A percentile compares a stretch with the other conserved stretches of the same genome.
Evolutionary conservation across 2,888 invertebrate species (phyloP).

Genomic region (Cordylochernes scorpioides): DNA sequence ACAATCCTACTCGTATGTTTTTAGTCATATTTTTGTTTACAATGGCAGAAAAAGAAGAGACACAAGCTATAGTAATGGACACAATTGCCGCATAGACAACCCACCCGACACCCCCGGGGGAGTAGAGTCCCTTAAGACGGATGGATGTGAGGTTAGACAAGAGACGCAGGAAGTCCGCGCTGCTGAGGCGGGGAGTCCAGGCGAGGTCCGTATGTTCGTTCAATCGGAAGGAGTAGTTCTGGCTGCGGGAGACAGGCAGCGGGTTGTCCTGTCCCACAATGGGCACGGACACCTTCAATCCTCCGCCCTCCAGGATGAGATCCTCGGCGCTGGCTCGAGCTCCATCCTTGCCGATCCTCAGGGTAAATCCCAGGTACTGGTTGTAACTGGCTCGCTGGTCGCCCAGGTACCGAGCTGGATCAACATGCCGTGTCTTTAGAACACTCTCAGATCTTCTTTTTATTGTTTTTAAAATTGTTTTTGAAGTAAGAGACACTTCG

Average conservation of each 20-base stretch:
- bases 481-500: too few species aligned
- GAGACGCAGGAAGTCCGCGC: conserved; percentile 68
- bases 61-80: not conserved
- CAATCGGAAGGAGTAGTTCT: conserved; percentile 53
- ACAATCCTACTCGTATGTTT: too few species aligned
- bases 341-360: conserved; percentile 52
- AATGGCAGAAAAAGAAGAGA: too few species aligned
- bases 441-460: too few species aligned
- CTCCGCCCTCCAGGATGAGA: conserved; percentile 63
- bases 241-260: conserved; percentile 39
- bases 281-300: conserved; percentile 47
- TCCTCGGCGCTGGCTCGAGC: conserved; percentile 59
- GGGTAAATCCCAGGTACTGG: conserved; percentile 57
- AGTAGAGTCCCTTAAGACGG: conserved; percentile 74
- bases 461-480: too few species aligned
- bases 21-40: too few species aligned
- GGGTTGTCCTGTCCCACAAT: conserved; percentile 76
- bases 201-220: conserved; percentile 74
- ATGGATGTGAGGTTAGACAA: conserved; percentile 77
- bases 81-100: not conserved
- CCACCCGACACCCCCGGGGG: conserved; percentile 33
- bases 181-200: conserved; percentile 74
- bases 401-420: conserved; percentile 45
- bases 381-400: conserved; percentile 84
- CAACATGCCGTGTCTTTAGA: too few species aligned